Conservation (phyloP, 2,113 vertebrate genomes). For the Stigmatopora argus region DNA sequence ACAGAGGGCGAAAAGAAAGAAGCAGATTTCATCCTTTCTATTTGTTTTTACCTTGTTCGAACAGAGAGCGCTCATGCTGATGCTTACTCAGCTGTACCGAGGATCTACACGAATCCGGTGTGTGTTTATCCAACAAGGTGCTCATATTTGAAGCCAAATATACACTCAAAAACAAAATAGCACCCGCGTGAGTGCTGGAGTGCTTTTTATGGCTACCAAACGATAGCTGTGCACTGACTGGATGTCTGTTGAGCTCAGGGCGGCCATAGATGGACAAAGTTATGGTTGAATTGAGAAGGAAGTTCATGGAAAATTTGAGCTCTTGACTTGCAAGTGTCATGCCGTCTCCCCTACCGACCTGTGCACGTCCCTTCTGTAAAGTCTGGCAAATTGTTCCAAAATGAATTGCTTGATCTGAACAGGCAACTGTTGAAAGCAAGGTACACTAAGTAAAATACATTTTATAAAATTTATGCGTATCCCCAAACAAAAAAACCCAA, state of each 20-base stretch:
- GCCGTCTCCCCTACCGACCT: background rate
- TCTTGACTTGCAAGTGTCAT: constrained; percentile 30
- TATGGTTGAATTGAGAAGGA: constrained; percentile 46
- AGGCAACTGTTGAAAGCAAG: no score
- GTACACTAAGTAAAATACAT: no score
- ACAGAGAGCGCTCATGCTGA: constrained; percentile 38
- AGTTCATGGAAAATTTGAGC: constrained; percentile 61
- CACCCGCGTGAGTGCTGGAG: constrained; percentile 28
- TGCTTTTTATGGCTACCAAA: constrained; percentile 55
- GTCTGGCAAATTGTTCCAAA: background rate
- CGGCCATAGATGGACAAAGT: constrained; percentile 58
- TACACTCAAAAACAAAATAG: constrained; percentile 12
- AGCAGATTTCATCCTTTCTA: background rate
- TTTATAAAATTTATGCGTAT: no score
- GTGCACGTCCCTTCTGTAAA: background rate
- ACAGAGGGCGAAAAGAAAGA: constrained; percentile 7
- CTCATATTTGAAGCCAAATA: constrained; percentile 59
- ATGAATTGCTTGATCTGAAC: no score
- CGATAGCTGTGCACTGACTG: constrained; percentile 32
- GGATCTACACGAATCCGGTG: constrained; percentile 43
- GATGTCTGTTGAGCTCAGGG: constrained; percentile 30
- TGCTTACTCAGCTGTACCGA: constrained; percentile 59
- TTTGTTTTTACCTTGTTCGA: constrained; percentile 37
- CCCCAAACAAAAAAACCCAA: no score
- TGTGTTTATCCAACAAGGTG: constrained; percentile 55